These are phyloP conservation scores for Yoshiicerus persimilis DNA, from an alignment of 1,140 invertebrate species.

Conservation along the genomic window DNA sequence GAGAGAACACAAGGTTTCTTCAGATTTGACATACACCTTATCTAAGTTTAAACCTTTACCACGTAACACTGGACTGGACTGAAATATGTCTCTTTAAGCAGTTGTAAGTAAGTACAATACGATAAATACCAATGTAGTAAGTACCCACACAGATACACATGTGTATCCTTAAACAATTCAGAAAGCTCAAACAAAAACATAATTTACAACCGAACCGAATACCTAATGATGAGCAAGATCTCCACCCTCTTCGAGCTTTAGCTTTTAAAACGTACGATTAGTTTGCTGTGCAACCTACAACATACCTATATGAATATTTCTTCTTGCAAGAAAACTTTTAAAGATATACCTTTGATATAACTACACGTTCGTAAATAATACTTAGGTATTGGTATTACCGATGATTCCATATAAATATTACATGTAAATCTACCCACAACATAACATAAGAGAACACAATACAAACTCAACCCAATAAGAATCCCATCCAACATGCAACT, in stretches of 20 bases:
- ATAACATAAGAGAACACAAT: not conserved
- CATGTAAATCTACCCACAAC: not conserved
- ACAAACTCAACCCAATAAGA: not conserved
- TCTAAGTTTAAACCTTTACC: too few relatives aligned
- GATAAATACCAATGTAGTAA: not conserved
- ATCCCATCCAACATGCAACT: not conserved
- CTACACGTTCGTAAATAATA: not conserved
- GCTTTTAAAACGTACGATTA: not conserved
- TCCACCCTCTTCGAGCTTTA: not conserved
- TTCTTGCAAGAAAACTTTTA: not conserved
- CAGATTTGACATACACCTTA: not conserved
- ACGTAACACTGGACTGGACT: not conserved
- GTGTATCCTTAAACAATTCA: constrained; percentile 25
- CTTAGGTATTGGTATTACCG: not conserved
- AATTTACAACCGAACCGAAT: constrained; percentile 30
- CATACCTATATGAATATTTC: not conserved
- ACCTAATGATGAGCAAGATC: constrained; percentile 22
- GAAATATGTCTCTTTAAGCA: not conserved
- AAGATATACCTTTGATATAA: not conserved
- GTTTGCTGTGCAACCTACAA: not conserved
- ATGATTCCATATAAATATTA: not conserved
- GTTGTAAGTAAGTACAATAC: not conserved
- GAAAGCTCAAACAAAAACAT: constrained; percentile 20
- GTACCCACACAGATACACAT: not conserved
- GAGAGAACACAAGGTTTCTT: not conserved